Evolutionary conservation across 2,797 vertebrate genomes (phyloP).

Genomic region (Spinibarbus caldwelli): DNA sequence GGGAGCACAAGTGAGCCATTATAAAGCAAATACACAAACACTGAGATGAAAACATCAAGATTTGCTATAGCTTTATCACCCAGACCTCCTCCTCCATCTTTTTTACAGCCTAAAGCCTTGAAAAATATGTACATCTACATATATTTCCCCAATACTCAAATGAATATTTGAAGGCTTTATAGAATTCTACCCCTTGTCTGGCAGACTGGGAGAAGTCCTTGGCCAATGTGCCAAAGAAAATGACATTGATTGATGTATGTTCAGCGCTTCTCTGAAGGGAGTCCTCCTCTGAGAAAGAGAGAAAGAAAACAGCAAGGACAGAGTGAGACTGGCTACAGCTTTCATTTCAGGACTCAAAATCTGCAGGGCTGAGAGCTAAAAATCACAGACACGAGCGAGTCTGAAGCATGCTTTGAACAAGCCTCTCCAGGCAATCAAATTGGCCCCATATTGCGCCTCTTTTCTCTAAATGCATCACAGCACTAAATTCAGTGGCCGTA

Average conservation of each 20-base stretch:
- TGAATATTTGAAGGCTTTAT: constrained; percentile 22
- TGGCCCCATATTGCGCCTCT: not conserved
- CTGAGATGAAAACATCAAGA: too few relatives aligned
- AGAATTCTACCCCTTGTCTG: constrained; percentile 70
- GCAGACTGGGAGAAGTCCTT: constrained; percentile 71
- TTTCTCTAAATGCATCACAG: not conserved
- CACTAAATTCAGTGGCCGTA: too few relatives aligned
- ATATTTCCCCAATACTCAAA: constrained; percentile 25
- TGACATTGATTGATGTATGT: constrained; percentile 69
- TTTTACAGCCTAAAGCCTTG: not conserved
- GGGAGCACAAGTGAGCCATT: not conserved
- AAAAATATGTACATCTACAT: constrained; percentile 4
- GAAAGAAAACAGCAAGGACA: constrained; percentile 18
- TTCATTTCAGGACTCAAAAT: constrained; percentile 17
- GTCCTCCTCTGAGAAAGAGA: constrained; percentile 69
- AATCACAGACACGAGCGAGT: not conserved
- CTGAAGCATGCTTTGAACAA: constrained; percentile 13
- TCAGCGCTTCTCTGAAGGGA: constrained; percentile 41
- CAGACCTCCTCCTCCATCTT: not conserved
- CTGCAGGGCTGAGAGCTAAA: not conserved
- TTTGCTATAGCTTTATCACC: not conserved
- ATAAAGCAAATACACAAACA: too few relatives aligned
- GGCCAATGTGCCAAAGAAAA: constrained; percentile 72
- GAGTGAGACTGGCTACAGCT: not conserved
- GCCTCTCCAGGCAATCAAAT: constrained; percentile 15